Evolutionary conservation across 2,113 vertebrate genomes (phyloP).

Genomic region (Emydocephalus ijimae): DNA sequence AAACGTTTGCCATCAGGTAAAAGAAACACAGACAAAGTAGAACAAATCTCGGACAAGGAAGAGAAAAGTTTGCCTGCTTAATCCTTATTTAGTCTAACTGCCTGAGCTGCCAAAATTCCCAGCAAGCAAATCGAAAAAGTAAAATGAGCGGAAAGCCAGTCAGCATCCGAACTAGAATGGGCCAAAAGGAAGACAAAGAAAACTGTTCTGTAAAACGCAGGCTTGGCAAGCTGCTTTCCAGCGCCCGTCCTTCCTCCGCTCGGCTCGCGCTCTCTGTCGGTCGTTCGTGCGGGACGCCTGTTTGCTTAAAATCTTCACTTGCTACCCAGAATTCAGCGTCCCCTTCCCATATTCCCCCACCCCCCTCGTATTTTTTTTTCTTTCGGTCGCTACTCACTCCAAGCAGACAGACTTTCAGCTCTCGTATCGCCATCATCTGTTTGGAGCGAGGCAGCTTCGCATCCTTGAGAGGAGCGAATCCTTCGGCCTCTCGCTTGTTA

Average conservation of each 20-base stretch:
- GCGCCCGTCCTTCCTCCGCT: not conserved
- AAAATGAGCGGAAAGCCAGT: not conserved
- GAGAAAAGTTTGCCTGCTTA: not conserved
- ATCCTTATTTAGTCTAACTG: not conserved
- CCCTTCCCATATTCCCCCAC: not conserved
- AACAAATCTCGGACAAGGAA: not conserved
- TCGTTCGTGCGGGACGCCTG: not conserved
- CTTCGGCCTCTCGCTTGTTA: conserved; percentile 24
- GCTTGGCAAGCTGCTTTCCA: not conserved
- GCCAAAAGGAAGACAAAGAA: not conserved
- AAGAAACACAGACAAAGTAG: not conserved
- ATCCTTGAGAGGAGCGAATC: conserved; percentile 43
- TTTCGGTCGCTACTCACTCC: conserved; percentile 81
- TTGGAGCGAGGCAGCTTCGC: conserved; percentile 41
- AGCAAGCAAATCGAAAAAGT: not conserved
- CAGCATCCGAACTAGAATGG: not conserved
- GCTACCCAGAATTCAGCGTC: too few relatives aligned
- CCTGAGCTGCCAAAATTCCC: not conserved
- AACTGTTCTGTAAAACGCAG: not conserved
- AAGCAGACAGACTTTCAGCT: conserved; percentile 95
- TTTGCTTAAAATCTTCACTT: not conserved
- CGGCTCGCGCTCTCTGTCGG: not conserved
- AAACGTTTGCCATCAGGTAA: not conserved
- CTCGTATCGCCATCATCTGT: conserved; percentile 83
- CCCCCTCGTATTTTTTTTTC: not conserved